phyloP scores from a whole-genome alignment of 2,888 invertebrate genomes.

The Habroteleia sp. region DNA sequence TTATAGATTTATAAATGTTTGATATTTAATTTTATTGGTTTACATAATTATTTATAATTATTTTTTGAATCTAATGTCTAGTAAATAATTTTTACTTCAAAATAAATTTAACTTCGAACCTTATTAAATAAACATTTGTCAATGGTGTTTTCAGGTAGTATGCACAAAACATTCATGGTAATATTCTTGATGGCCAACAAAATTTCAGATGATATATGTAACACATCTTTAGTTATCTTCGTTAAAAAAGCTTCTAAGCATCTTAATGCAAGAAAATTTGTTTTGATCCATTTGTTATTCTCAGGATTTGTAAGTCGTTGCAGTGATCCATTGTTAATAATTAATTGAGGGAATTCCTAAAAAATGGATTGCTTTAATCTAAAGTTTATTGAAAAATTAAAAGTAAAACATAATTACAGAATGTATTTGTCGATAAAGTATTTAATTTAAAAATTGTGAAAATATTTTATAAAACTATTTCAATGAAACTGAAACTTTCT shows the following conservation, averaged over 20 bases:
- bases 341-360: constrained; percentile 71
- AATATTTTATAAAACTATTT: too few relatives aligned
- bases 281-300: constrained; percentile 69
- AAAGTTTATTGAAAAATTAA: too few relatives aligned
- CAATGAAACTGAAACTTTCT: too few relatives aligned
- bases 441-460: too few relatives aligned
- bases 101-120: constrained; percentile 61
- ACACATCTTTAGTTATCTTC: constrained; percentile 64
- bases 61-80: too few relatives aligned
- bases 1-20: too few relatives aligned
- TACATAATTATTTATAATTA: too few relatives aligned
- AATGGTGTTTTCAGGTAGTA: constrained; percentile 57
- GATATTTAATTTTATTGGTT: too few relatives aligned
- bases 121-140: constrained; percentile 68
- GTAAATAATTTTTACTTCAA: too few relatives aligned
- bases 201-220: constrained; percentile 66
- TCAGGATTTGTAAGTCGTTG: constrained; percentile 64
- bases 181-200: constrained; percentile 67
- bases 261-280: constrained; percentile 69
- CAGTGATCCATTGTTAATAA: constrained; percentile 68
- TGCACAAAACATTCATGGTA: constrained; percentile 64
- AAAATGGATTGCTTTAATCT: constrained; percentile 18
- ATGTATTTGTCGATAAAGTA: too few relatives aligned
- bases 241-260: constrained; percentile 74
- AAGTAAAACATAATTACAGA: too few relatives aligned